Base-by-base conservation (phyloP, 2,888 invertebrate species). In the Gisinianus flammeolus region DNA sequence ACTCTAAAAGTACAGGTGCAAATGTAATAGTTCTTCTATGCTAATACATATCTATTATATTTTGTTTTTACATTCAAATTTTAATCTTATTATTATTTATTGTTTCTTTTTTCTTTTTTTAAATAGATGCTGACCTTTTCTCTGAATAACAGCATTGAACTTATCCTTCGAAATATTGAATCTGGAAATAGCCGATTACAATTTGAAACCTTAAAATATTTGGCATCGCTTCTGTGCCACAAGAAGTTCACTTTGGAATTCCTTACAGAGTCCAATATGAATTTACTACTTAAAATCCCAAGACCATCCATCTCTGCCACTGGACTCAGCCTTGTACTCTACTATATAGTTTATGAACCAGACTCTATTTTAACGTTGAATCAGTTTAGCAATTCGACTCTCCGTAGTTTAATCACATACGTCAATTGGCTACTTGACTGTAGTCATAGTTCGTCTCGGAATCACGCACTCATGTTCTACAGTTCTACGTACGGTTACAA, bases 241-340 rank as follows among this genome's bases (percentile, higher is more conserved):
- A 98, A 98, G 89, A 98, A 98, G 87, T 98, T 99, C 89, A 95
- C 96, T 0, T 92, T 98, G 35, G 98, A 98, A 87, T 98, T 98
- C 87, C 93, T 99, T 71, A 91, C 93, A 78, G 91, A 92, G 86
- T 93, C 93, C 33, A 98, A 98, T 0, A 87, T 99, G 66, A 92
- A 93, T 89, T 92, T 92, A 81, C 85, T 98, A 72, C 89, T 98
- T 19, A 93, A 94, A 86, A 95, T 99, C 0, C 95, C 96, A 0
- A 90, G 96, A 35, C 97, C 97, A 0, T 96, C 97, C 44, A 93
- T 98, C 71, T 96, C 98, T 0, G 96, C 98, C 0, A 97, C 97
- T 0, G 98, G 96, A 19, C 97, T 98, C 0, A 95, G 97, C 0
- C 94, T 98, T 81, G 97, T 97, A 85, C 90, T 99, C 52, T 98